Evolutionary conservation across 2,113 vertebrate genomes (phyloP), one percentile per base, ranked within the genome.

Genomic region (Toxotes chatareus): DNA sequence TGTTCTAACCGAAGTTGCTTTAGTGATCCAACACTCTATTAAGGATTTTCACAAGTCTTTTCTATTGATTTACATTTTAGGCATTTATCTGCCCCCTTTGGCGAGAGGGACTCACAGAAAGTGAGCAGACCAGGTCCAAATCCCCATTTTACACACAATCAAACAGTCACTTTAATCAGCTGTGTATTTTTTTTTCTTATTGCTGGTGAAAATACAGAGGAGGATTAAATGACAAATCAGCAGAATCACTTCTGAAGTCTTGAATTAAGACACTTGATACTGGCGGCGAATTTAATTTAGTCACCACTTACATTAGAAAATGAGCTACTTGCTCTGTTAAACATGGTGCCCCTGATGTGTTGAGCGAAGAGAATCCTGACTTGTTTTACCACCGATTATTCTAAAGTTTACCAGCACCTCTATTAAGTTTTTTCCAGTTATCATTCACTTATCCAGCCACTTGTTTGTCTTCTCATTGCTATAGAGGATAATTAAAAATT

Each of bases 291-390:
- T 82, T 87, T 55, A 21, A 79, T 79, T 76, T 59, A 80, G 40
- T 73, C 53, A 19, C 67, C 44, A 63, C 66, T 85, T 65, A 36
- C 47, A 74, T 70, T 7, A 36, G 71, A 73, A 73, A 70, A 84
- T 80, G 63, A 9, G 6, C 80, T 34, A 46, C 72, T 66, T 76
- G 59, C 55, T 73, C 73, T 23, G 51, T 74, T 85, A 65, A 73
- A 53, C 79, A 64, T 23, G 31, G 16, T 1, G 8, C 34, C n/a
- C 21, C 51, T 57, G 19, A 42, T 61, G 38, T 78, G 38, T 61
- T 59, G 36, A 56, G 27, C 60, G 42, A 42, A 5, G 59, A 56
- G 46, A 65, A 57, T 47, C 61, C 13, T 27, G 11, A 42, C 17
- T 65, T 47, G 23, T 66, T 83, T 71, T 38, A 61, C 60, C 51